A percentile compares a stretch with the other conserved stretches of the same genome.
These are phyloP conservation scores for Gastrophryne carolinensis DNA, from an alignment of 2,797 vertebrate species.

Conservation along the genomic window DNA sequence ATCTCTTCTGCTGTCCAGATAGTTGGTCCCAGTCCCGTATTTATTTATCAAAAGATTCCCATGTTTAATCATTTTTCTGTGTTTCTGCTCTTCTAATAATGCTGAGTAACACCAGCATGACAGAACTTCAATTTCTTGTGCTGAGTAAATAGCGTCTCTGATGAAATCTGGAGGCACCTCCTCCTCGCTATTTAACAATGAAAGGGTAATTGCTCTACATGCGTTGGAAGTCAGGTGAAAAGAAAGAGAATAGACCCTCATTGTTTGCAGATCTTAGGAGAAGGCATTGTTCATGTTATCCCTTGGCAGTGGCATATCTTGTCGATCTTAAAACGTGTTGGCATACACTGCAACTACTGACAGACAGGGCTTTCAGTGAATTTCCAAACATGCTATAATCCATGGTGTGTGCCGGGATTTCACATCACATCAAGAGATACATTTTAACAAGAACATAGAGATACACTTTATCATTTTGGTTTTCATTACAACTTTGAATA, in stretches of 20 bases:
- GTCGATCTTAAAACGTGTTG: slow-evolving; percentile 68
- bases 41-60: no score
- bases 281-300: slow-evolving; percentile 64
- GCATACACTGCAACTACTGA: slow-evolving; percentile 62
- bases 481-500: no score
- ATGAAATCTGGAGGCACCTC: slow-evolving; percentile 51
- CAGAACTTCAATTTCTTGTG: background rate
- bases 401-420: background rate
- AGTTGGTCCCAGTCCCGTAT: no score
- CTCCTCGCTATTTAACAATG: slow-evolving; percentile 60
- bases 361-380: slow-evolving; percentile 59
- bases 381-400: slow-evolving; percentile 49
- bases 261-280: slow-evolving; percentile 66
- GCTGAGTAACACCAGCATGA: no score
- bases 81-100: no score
- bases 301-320: slow-evolving; percentile 67
- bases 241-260: slow-evolving; percentile 68
- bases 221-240: slow-evolving; percentile 65
- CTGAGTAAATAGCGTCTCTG: background rate
- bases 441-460: no score
- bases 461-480: no score
- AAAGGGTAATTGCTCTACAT: slow-evolving; percentile 58
- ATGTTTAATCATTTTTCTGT: no score
- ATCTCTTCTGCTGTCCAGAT: no score
- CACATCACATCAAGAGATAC: background rate